Conservation (phyloP, 2,797 vertebrate species). For the Pampus argenteus region DNA sequence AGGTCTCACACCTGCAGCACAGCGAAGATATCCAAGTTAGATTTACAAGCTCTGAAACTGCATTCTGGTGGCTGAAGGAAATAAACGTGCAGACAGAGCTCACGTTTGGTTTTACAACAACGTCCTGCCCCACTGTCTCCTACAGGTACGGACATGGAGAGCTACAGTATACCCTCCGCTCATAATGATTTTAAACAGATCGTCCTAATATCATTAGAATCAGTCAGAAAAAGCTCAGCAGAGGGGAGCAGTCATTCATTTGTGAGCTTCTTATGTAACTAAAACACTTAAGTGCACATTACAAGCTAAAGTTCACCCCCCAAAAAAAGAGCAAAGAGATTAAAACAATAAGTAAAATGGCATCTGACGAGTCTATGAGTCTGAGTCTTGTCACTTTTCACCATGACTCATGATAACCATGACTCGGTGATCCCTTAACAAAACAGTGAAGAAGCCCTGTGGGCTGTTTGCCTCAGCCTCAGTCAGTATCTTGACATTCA, state of each 20-base stretch:
- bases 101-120: slow-evolving; percentile 29
- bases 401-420: slow-evolving; percentile 27
- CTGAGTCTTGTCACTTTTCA: slow-evolving; percentile 25
- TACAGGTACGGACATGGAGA: slow-evolving; percentile 30
- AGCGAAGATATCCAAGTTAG: slow-evolving; percentile 49
- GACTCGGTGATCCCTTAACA: slow-evolving; percentile 49
- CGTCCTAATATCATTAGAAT: slow-evolving; percentile 61
- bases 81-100: slow-evolving; percentile 23
- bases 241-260: slow-evolving; percentile 47
- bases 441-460: slow-evolving; percentile 29
- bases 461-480: slow-evolving; percentile 45
- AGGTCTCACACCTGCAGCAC: slow-evolving; percentile 70
- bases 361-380: slow-evolving; percentile 11
- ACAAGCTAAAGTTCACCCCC: slow-evolving; percentile 9
- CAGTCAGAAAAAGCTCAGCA: slow-evolving; percentile 45
- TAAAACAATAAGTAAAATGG: background rate
- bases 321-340: slow-evolving; percentile 17
- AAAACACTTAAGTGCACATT: slow-evolving; percentile 30
- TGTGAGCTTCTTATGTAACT: slow-evolving; percentile 51
- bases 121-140: slow-evolving; percentile 29
- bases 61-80: slow-evolving; percentile 50
- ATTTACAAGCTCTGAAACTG: slow-evolving; percentile 67
- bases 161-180: slow-evolving; percentile 10
- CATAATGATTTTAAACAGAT: slow-evolving; percentile 52
- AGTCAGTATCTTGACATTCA: slow-evolving; percentile 71